Conservation (phyloP, 2,888 invertebrate species). For the Lasius fuliginosus region DNA sequence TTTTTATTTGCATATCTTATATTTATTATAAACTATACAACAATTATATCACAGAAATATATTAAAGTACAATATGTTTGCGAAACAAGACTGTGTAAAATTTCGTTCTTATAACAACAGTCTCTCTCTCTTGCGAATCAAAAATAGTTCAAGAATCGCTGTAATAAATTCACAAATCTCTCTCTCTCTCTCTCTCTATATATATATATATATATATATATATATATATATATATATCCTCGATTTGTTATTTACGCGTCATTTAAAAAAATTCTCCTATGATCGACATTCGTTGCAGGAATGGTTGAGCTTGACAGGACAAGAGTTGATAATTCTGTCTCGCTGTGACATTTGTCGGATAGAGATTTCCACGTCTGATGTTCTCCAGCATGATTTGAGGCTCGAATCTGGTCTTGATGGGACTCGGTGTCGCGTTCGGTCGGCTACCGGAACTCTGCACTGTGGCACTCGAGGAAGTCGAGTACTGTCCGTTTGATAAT, state of each 20-base stretch:
- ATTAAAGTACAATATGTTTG: slow-evolving; percentile 39
- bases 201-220: too few species aligned
- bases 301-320: slow-evolving; percentile 93
- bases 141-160: slow-evolving; percentile 17
- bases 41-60: slow-evolving; percentile 52
- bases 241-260: too few species aligned
- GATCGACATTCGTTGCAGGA: slow-evolving; percentile 92
- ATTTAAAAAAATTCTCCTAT: slow-evolving; percentile 91
- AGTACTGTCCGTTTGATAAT: slow-evolving; percentile 75
- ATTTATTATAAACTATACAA: slow-evolving; percentile 51
- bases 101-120: slow-evolving; percentile 15
- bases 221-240: too few species aligned
- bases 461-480: slow-evolving; percentile 60
- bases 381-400: slow-evolving; percentile 91
- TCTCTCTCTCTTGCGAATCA: not conserved
- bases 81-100: not conserved
- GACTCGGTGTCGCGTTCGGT: slow-evolving; percentile 79
- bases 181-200: not conserved
- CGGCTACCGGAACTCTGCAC: slow-evolving; percentile 71
- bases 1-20: slow-evolving; percentile 7
- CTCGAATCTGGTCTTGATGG: slow-evolving; percentile 88
- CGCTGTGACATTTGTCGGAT: slow-evolving; percentile 89
- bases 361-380: slow-evolving; percentile 89
- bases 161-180: not conserved
- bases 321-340: slow-evolving; percentile 90